Base-by-base conservation (phyloP, 2,113 vertebrate genomes). In the Rhynchopsitta pachyrhyncha region DNA sequence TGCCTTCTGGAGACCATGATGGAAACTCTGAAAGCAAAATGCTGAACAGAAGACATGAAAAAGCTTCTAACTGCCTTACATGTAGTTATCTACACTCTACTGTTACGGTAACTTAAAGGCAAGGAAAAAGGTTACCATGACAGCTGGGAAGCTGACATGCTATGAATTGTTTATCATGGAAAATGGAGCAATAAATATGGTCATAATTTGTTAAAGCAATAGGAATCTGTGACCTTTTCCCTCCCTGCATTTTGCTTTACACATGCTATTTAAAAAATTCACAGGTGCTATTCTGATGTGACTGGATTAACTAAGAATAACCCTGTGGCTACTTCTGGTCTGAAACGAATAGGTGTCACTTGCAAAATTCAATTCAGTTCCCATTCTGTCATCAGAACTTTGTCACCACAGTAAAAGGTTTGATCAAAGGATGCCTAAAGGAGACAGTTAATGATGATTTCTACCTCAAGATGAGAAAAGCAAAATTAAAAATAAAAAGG, bases 141-240 rank as follows among this genome's bases (percentile, higher is more conserved):
- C 53, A 62, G 17, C 42, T 0, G 3, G 9, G 33, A 67, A 64
- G 14, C 0, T 53, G 60, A 19, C 7, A 33, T 47, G 8, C 7
- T 41, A 28, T 62, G 24, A 80, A 37, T 7, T 88, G 9, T 42
- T 29, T 27, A 33, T 59, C 15, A 46, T 1, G 2, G 46, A 84
- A 80, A 91, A 49, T 7, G 19, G 29, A 75, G 41, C 11, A 59
- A 71, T 19, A 53, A 39, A 70, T 6, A 39, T 5, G 5, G 17
- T 31, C 13, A 29, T 35, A 79, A 47, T 87, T 63, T 84, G 3
- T 86, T 55, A 57, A 78, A 91, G 75, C 8, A 55, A 10, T 33
- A 63, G 2, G 12, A 89, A 68, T 71, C 9, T 78, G 16, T 86
- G 10, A 18, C 14, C 22, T 74, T 42, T 31, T 68, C 8, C 24